Base-by-base conservation (phyloP, 2,888 invertebrate genomes). In the Ceramica pisi region DNA sequence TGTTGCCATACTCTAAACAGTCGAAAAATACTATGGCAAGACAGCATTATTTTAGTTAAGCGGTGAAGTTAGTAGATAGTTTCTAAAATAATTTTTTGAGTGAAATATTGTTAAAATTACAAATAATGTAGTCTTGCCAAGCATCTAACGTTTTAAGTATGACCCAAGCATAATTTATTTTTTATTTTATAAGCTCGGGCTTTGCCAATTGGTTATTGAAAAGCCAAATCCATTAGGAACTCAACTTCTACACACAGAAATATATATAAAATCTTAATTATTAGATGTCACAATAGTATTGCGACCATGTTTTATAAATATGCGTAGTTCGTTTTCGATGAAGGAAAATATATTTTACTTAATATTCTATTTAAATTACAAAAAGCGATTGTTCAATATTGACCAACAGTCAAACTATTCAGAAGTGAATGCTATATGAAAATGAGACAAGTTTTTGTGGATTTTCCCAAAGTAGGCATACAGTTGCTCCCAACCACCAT, bases 61-160 rank as follows among this genome's bases (percentile, higher is more conserved):
- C 85, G 71, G 80, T 83, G 85, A 78, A 80, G 84, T 89, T 89
- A 82, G 86, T 90, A 79, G 21, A 82, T 71, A 79, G 21, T 82
- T 71, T 74, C 69, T 81, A 67, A 65, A 74, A 80, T 71, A 71
- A 78, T 38, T n/a, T 57, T 59, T 57, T 79, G 76, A 82, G 68
- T 70, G 75, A 77, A 82, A 81, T 81, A 6, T 63, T 67, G 70
- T 74, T 73, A 71, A 67, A 63, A 66, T 71, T 71, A 71, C 61
- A 66, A 85, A 89, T 92, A 92, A 92, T 92, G 92, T 86, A 90
- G 91, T 90, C 92, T 94, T 94, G 92, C 92, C 93, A 92, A 90
- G 91, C 90, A 81, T 71, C 71, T 79, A 79, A 46, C 21, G 51
- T 67, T 57, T 67, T 66, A 68, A 38, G 46, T 50, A 48, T 56